Evolutionary conservation across 2,888 invertebrate species (phyloP), one percentile per base, ranked within the genome.

Genomic region (Mesoligia furuncula): DNA sequence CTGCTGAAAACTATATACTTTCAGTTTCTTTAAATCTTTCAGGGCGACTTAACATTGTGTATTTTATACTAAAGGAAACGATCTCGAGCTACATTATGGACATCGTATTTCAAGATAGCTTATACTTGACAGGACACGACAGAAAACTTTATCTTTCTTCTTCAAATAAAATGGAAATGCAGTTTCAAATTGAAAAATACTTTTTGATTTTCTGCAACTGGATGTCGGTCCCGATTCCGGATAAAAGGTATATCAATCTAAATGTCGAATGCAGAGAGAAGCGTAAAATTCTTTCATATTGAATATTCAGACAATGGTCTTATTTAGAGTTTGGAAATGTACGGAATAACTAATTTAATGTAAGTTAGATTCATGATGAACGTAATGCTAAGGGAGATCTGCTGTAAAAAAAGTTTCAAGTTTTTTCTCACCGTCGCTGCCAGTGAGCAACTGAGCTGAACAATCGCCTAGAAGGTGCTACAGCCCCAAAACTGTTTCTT

Each of bases 121-220:
- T 42, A 45, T 24, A 42, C 20, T 39, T 36, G 36, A 31, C 24
- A 48, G 65, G 20, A 39, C 31, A 68, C 13, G 36, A 69, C 27
- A 31, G 2, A 36, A 24, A 65, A 65, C 17, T 51, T 76, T 27
- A 13, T 66, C 17, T 70, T 7, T 36, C n/a, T 20, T 62, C 17
- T 67, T 66, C 11, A 54, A 66, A 66, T 51, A 51, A 27, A 59
- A 72, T 61, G 42, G 13, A 27, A 66, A 66, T 61, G 27, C 36
- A 73, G 27, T 73, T 36, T 36, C 17, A 64, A 64, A 64, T 81
- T 51, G 67, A 81, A 59, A 51, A 75, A 64, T 64, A 13, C 62
- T 54, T 67, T 20, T 45, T 31, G 24, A 39, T 48, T 57, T 57
- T 36, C 11, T 51, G 39, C 4, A 54, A 59, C 24, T 54, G 13